phyloP scores from a whole-genome alignment of 1,140 invertebrate species.

The Matsumurasca onukii region DNA sequence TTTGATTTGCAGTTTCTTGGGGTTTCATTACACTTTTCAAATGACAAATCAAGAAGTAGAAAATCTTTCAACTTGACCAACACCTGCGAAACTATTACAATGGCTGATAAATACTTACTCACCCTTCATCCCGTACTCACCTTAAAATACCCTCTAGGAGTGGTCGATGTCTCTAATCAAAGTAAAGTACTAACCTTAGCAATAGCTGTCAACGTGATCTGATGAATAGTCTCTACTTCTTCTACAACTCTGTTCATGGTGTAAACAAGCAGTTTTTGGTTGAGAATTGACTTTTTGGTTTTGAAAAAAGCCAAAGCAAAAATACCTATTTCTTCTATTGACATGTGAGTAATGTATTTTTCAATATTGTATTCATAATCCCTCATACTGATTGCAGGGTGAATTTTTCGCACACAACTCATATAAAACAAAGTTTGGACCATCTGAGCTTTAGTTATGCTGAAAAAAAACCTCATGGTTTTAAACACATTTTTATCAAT shows the following conservation, averaged over 20 bases:
- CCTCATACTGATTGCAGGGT: background rate
- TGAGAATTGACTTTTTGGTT: conserved; percentile 7
- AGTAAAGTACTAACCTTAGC: conserved; percentile 1
- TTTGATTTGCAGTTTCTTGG: background rate
- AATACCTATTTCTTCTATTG: conserved; percentile 19
- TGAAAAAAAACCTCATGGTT: background rate
- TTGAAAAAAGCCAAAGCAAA: background rate
- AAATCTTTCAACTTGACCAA: background rate
- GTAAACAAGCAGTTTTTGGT: conserved; percentile 9
- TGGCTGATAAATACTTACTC: too few species aligned
- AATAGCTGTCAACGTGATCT: background rate
- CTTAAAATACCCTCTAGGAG: background rate
- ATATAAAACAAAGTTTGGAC: conserved; percentile 8
- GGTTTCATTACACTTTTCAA: background rate
- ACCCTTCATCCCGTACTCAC: background rate
- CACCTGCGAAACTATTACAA: background rate
- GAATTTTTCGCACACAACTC: background rate
- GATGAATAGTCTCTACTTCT: background rate
- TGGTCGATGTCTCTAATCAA: too few species aligned
- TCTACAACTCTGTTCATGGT: conserved; percentile 3
- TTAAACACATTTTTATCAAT: background rate
- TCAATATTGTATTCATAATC: conserved; percentile 15
- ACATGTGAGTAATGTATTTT: conserved; percentile 6
- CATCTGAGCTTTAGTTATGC: background rate
- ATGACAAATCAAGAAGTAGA: background rate